Conservation (phyloP, 2,888 invertebrate genomes). For the Acrobasis consociella region DNA sequence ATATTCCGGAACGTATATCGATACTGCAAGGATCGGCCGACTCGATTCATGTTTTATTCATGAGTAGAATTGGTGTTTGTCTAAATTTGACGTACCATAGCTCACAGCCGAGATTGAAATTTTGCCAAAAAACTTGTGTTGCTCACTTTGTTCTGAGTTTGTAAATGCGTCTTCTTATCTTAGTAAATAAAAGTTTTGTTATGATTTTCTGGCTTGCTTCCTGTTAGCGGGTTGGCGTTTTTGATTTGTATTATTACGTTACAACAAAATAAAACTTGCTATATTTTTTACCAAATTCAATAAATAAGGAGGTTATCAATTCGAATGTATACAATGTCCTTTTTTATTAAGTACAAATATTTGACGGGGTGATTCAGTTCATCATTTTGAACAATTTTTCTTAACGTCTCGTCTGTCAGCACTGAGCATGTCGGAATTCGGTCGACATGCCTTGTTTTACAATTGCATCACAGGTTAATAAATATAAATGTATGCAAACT, state of each 20-base stretch:
- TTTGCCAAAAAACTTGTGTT: conserved; percentile 49
- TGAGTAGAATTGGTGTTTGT: conserved; percentile 67
- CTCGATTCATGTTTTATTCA: conserved; percentile 67
- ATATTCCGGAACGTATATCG: conserved; percentile 39
- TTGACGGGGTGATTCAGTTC: too few relatives aligned
- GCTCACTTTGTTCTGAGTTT: conserved; percentile 36
- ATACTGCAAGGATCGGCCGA: conserved; percentile 52
- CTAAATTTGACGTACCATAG: conserved; percentile 70
- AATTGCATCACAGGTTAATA: too few relatives aligned
- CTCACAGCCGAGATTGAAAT: conserved; percentile 57
- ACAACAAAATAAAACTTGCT: not conserved
- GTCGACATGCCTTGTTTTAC: too few relatives aligned
- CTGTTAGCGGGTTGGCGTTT: not conserved
- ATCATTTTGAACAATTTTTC: too few relatives aligned
- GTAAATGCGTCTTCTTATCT: conserved; percentile 50
- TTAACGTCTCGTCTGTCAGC: too few relatives aligned
- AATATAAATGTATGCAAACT: too few relatives aligned
- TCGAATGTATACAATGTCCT: too few relatives aligned
- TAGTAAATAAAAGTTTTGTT: conserved; percentile 15
- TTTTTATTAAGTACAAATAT: too few relatives aligned
- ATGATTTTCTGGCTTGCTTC: conserved; percentile 7
- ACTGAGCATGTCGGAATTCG: too few relatives aligned
- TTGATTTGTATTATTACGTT: not conserved
- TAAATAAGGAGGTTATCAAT: too few relatives aligned
- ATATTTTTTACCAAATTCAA: too few relatives aligned